Percentiles rank a stretch among this genome's conserved stretches.
These are phyloP conservation scores for Amphipyra berbera DNA, from an alignment of 2,888 invertebrate species.

Conservation along the genomic window DNA sequence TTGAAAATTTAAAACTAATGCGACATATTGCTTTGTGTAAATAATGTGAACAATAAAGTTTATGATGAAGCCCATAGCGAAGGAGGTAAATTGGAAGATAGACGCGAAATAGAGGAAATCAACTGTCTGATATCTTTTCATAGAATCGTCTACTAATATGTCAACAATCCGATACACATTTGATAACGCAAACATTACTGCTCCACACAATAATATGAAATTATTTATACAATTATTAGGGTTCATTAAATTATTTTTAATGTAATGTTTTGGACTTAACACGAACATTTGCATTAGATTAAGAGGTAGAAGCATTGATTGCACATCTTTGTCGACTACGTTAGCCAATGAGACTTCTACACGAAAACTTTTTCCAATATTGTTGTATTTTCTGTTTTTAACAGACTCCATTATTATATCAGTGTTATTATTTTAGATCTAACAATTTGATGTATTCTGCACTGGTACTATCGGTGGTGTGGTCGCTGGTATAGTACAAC, in stretches of 20 bases:
- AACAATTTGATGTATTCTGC: too few relatives aligned
- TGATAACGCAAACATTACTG: neutral
- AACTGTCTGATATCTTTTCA: neutral
- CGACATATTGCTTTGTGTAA: constrained; percentile 19
- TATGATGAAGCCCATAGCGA: constrained; percentile 10
- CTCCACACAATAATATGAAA: constrained; percentile 17
- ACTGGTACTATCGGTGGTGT: too few relatives aligned
- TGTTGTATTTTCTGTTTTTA: neutral
- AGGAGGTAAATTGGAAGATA: constrained; percentile 1
- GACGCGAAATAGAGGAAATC: constrained; percentile 7
- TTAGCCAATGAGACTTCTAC: constrained; percentile 1
- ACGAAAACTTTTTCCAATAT: neutral
- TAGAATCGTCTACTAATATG: neutral
- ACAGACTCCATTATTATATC: neutral
- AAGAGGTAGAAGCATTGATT: constrained; percentile 44
- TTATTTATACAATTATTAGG: constrained; percentile 29
- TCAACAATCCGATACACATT: neutral
- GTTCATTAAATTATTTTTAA: constrained; percentile 42
- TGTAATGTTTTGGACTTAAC: constrained; percentile 42
- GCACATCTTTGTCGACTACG: constrained; percentile 42
- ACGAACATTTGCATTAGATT: constrained; percentile 39
- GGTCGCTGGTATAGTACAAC: too few relatives aligned
- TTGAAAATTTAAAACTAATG: constrained; percentile 38
- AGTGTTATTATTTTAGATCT: too few relatives aligned
- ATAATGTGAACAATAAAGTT: constrained; percentile 14